Percentiles rank a stretch among this genome's conserved stretches.
Evolutionary conservation across 2,888 invertebrate genomes (phyloP).

Genomic region (Mycalesis mineus): DNA sequence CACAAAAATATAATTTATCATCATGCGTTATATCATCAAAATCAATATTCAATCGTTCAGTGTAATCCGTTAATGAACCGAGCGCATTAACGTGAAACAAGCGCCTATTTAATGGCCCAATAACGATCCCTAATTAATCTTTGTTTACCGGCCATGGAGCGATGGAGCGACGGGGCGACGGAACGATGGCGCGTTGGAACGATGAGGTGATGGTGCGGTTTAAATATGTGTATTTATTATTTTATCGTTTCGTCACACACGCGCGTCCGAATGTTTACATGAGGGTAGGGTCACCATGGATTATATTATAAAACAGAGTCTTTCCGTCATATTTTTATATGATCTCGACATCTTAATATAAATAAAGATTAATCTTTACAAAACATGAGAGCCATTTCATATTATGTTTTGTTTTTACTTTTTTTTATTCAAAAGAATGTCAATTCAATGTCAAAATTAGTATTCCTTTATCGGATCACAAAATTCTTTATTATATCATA

Average conservation of each 20-base stretch:
- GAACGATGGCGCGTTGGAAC: constrained; percentile 4
- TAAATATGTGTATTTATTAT: constrained; percentile 21
- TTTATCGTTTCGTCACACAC: constrained; percentile 16
- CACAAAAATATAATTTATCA: neutral
- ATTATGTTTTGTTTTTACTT: too few species aligned
- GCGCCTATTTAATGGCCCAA: constrained; percentile 13
- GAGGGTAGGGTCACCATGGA: neutral
- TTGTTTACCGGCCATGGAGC: constrained; percentile 11
- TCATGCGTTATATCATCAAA: neutral
- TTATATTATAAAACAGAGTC: too few species aligned
- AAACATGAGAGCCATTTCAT: too few species aligned
- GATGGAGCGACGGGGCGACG: neutral
- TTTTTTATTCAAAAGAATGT: too few species aligned
- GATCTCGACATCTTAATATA: too few species aligned
- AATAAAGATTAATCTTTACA: too few species aligned
- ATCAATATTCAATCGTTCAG: constrained; percentile 6
- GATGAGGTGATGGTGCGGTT: constrained; percentile 6
- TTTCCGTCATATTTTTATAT: too few species aligned
- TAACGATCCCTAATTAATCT: constrained; percentile 20
- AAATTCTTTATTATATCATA: too few species aligned
- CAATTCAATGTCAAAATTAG: too few species aligned
- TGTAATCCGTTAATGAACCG: constrained; percentile 15
- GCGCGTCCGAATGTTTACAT: constrained; percentile 1
- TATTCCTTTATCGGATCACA: too few species aligned
- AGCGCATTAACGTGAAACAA: constrained; percentile 8